Evolutionary conservation across 2,888 invertebrate species (phyloP), one percentile per base, ranked within the genome.

Genomic region (Hedychridium roseum): DNA sequence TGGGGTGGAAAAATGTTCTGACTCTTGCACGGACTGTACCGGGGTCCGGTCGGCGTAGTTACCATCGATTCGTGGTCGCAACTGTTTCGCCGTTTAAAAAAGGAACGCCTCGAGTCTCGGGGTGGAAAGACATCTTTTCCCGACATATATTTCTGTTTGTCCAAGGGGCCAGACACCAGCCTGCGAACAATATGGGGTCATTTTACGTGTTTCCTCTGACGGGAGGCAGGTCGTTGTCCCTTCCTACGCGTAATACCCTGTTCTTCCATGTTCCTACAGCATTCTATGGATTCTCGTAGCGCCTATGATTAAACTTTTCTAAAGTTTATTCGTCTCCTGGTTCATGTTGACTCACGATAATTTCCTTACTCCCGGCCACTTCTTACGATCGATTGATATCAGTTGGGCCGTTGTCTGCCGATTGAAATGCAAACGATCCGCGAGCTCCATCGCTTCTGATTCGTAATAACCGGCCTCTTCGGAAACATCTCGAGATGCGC

Each of bases 41-140:
- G 59, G 57, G 56, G 76, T 76, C 75, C 77, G 73, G 73, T 58
- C 70, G 66, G 67, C 71, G 76, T 74, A 76, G 77, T 77, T 76
- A 74, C 74, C 77, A 78, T 78, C 77, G 77, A 78, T 78, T 78
- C 74, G 77, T 77, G 76, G 76, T 64, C 76, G 76, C 76, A 76
- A 76, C 76, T 76, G 77, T 76, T 76, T 73, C 74, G 70, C 59
- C 70, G 73, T 73, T 76, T 68, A 75, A 74, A 76, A 77, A 76
- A 77, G 69, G 60, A 73, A 73, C 66, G 68, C 71, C 64, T 60
- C 64, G 60, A 68, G 66, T 69, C 65, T 52, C 43, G 61, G 65
- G 63, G 61, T 64, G 70, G 65, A 68, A 70, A 72, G 67, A 74
- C 74, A 73, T 74, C 74, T 72, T 71, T 69, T 64, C 66, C 65